These are phyloP conservation scores for Philopotamus ludificatus DNA, from an alignment of 1,140 invertebrate genomes.

Conservation along the genomic window DNA sequence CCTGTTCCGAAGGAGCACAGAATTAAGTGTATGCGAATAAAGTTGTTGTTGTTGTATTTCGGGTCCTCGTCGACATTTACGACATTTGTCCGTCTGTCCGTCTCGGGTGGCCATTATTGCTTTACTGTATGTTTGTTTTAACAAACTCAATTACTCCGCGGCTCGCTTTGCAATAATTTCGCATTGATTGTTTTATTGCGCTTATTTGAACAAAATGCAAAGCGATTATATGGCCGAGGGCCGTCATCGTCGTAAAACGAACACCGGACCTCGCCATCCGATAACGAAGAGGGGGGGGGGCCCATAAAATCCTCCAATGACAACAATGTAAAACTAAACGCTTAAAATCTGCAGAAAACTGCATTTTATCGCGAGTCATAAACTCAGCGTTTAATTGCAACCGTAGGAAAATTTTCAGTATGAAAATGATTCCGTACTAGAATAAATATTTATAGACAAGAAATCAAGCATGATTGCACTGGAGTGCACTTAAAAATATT, in stretches of 20 bases:
- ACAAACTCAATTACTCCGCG: conserved; percentile 29
- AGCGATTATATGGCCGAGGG: conserved; percentile 13
- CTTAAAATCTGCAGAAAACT: background rate
- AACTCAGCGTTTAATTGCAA: background rate
- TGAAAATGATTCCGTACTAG: conserved; percentile 7
- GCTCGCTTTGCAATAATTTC: conserved; percentile 20
- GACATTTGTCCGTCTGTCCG: too few species aligned
- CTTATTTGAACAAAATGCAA: conserved; percentile 17
- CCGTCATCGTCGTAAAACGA: background rate
- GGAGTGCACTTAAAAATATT: conserved; percentile 34
- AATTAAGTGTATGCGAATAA: too few species aligned
- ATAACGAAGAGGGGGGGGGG: background rate
- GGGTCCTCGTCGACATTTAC: too few species aligned
- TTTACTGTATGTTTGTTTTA: conserved; percentile 34
- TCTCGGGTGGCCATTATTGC: conserved; percentile 19
- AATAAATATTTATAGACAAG: conserved; percentile 32
- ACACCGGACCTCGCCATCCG: background rate
- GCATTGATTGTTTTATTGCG: conserved; percentile 30
- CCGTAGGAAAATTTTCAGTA: too few species aligned
- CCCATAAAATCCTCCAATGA: background rate
- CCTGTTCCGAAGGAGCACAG: too few species aligned
- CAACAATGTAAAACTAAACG: too few species aligned
- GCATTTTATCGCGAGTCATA: background rate
- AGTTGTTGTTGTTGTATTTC: too few species aligned
- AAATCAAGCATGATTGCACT: conserved; percentile 29